Conservation (phyloP, 2,113 vertebrate species). For the Lophius piscatorius region DNA sequence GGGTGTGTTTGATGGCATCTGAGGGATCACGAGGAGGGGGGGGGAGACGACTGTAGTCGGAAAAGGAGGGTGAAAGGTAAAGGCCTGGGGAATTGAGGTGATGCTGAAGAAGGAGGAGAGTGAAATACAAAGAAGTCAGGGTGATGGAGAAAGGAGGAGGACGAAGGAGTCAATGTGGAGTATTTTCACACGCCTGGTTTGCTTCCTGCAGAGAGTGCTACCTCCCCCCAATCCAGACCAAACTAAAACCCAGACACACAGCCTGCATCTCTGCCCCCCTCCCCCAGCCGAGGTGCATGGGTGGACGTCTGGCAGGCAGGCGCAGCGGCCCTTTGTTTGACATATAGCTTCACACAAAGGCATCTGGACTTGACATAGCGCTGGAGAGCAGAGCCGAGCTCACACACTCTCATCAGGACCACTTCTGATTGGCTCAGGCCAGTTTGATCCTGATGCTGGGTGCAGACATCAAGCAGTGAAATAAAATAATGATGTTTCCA, state of each 20-base stretch:
- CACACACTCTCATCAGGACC: constrained; percentile 65
- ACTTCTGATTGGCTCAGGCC: constrained; percentile 64
- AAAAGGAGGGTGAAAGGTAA: constrained; percentile 18
- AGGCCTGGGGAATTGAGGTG: constrained; percentile 9
- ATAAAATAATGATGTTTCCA: too few relatives aligned
- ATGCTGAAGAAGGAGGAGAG: constrained; percentile 47
- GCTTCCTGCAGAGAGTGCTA: constrained; percentile 36
- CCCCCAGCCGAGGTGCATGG: constrained; percentile 23
- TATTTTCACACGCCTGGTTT: constrained; percentile 63
- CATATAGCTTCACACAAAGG: constrained; percentile 69
- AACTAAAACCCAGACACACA: constrained; percentile 20
- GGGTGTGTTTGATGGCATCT: constrained; percentile 57
- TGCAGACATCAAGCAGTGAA: background rate
- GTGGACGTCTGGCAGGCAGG: constrained; percentile 39
- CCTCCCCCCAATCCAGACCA: background rate
- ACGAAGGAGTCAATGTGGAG: constrained; percentile 40
- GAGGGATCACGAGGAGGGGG: constrained; percentile 12
- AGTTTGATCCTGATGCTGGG: constrained; percentile 7
- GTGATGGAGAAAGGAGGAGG: constrained; percentile 17
- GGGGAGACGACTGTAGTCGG: too few relatives aligned
- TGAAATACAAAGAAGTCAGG: constrained; percentile 40
- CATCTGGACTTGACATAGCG: constrained; percentile 43
- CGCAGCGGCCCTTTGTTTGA: constrained; percentile 69
- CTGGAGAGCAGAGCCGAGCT: constrained; percentile 12
- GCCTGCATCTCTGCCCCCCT: constrained; percentile 14